These are phyloP conservation scores for Octonoba sinensis DNA, from an alignment of 2,888 invertebrate species.

Conservation along the genomic window DNA sequence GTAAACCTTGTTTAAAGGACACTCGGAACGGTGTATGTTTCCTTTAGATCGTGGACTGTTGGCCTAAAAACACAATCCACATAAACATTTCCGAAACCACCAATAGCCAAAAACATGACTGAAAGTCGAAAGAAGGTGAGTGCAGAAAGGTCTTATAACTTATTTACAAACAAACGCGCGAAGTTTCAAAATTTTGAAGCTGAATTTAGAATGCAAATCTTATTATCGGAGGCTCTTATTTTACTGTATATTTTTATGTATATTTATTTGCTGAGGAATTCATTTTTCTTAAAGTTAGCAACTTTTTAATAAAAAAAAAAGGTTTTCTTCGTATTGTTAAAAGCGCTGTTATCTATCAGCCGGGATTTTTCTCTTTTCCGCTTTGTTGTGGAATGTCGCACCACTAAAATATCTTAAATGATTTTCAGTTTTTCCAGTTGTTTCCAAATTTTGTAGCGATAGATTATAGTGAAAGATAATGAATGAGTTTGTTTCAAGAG, in stretches of 20 bases:
- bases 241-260: background rate
- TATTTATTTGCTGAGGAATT: background rate
- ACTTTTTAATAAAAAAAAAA: background rate
- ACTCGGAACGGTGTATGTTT: constrained; percentile 36
- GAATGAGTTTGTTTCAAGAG: too few species aligned
- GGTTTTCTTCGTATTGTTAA: too few species aligned
- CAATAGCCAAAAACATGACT: constrained; percentile 19
- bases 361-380: too few species aligned
- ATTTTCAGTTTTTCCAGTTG: too few species aligned
- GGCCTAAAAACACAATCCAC: constrained; percentile 18
- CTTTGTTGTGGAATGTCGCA: too few species aligned
- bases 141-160: background rate
- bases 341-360: too few species aligned
- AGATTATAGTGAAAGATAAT: too few species aligned
- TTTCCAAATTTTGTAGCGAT: too few species aligned
- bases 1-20: constrained; percentile 58
- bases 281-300: background rate
- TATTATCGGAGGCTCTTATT: background rate
- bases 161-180: too few species aligned
- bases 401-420: too few species aligned
- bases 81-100: background rate
- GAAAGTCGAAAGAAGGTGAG: constrained; percentile 54
- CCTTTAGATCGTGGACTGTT: constrained; percentile 51
- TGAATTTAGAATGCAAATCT: background rate
- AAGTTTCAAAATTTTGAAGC: background rate